A percentile compares a stretch with the other conserved stretches of the same genome.
Evolutionary conservation across 2,888 invertebrate species (phyloP).

Genomic region (Acanthosepion lycidas): DNA sequence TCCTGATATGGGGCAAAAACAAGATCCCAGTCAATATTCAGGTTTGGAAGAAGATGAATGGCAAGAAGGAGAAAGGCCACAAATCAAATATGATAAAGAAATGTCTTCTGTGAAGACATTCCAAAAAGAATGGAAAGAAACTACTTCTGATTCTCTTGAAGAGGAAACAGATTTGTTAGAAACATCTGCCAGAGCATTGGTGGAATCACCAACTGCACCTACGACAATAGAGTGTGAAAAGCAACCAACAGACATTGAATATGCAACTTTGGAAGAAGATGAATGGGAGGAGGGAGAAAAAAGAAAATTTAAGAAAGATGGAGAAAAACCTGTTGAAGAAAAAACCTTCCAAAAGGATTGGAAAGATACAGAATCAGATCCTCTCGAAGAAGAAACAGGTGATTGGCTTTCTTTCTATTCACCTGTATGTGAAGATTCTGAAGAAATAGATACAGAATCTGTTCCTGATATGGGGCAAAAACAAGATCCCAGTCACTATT

Average conservation of each 20-base stretch:
- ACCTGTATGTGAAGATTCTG: neutral
- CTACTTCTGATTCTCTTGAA: neutral
- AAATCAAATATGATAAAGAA: neutral
- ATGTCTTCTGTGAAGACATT: neutral
- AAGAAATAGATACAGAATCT: neutral
- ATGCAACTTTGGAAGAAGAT: too few species aligned
- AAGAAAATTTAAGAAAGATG: neutral
- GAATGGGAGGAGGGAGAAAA: neutral
- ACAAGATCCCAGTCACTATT: neutral
- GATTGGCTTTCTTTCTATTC: slow-evolving; percentile 35
- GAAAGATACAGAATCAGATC: neutral
- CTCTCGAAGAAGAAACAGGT: neutral
- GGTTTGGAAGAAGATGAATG: neutral
- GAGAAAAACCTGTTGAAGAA: neutral
- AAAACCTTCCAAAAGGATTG: neutral
- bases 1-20: neutral
- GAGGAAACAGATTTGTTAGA: neutral
- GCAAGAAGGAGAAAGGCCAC: neutral
- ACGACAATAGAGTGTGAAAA: too few species aligned
- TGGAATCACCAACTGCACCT: too few species aligned
- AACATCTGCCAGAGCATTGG: neutral
- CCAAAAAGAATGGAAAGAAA: neutral
- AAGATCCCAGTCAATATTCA: neutral
- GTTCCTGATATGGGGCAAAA: neutral
- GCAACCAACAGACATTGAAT: too few species aligned